Evolutionary conservation across 1,140 invertebrate genomes (phyloP).

Genomic region (Neodiprion lecontei): DNA sequence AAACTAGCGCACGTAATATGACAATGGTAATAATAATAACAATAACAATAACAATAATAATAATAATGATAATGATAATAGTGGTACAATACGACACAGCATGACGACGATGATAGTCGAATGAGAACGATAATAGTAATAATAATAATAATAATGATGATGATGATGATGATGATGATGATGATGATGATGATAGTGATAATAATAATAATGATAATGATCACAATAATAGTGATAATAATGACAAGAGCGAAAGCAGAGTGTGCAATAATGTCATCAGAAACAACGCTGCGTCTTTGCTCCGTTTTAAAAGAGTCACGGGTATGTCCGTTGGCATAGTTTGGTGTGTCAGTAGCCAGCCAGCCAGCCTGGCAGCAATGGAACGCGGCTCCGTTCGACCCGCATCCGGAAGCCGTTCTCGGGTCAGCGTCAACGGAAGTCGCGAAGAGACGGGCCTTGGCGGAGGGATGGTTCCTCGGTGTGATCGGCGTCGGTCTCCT

Average conservation of each 20-base stretch:
- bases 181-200: too few relatives aligned
- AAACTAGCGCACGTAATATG: slow-evolving; percentile 3
- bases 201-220: too few relatives aligned
- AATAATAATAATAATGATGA: too few relatives aligned
- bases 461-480: background rate
- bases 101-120: too few relatives aligned
- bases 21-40: background rate
- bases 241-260: background rate
- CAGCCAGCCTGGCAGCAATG: background rate
- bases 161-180: background rate
- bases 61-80: too few relatives aligned
- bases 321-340: background rate
- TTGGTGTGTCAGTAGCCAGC: background rate
- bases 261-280: background rate
- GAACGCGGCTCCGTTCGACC: background rate
- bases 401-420: background rate
- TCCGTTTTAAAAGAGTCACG: background rate
- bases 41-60: too few relatives aligned
- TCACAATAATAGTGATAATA: too few relatives aligned
- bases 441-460: too few relatives aligned
- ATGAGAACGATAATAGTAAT: too few relatives aligned
- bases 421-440: background rate
- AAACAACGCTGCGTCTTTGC: background rate
- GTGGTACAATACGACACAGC: too few relatives aligned
- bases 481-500: background rate